Percentiles rank a stretch among this genome's conserved stretches.
These are phyloP conservation scores for Myotis pilosus DNA, from an alignment of 2,797 vertebrate species.

Conservation along the genomic window DNA sequence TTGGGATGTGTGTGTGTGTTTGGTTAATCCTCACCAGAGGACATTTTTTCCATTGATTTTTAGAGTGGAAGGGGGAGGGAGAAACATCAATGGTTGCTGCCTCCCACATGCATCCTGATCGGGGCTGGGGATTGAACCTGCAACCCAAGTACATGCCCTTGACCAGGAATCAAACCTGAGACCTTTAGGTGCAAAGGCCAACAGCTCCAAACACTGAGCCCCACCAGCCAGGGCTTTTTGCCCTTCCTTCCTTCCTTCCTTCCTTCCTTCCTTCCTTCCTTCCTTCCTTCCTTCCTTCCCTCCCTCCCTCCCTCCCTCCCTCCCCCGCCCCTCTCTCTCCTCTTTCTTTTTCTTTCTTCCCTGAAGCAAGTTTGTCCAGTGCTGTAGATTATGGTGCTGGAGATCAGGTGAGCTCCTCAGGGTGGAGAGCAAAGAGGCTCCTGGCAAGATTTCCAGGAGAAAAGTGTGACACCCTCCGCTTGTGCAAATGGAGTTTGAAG, in stretches of 20 bases:
- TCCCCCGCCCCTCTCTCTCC: too few species aligned
- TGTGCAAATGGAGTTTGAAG: background rate
- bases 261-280: too few species aligned
- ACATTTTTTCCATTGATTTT: background rate
- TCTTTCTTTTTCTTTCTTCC: background rate
- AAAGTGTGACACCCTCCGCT: background rate
- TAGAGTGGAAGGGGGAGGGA: background rate
- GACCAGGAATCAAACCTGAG: background rate
- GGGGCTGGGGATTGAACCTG: background rate
- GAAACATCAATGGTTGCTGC: background rate
- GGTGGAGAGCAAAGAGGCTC: background rate
- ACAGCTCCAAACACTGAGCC: background rate
- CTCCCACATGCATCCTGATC: background rate
- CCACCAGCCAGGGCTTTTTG: background rate
- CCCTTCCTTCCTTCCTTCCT: too few species aligned
- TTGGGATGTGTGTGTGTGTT: too few species aligned
- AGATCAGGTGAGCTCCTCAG: background rate
- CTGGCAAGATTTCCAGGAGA: background rate
- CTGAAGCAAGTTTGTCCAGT: background rate
- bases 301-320: too few species aligned
- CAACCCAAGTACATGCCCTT: background rate
- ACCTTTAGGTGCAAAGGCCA: background rate
- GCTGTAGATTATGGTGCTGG: background rate
- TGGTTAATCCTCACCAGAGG: background rate
- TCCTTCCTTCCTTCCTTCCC: too few species aligned